A percentile compares a stretch with the other conserved stretches of the same genome.
Evolutionary conservation across 2,888 invertebrate species (phyloP).

Genomic region (Pilophorus perplexus): DNA sequence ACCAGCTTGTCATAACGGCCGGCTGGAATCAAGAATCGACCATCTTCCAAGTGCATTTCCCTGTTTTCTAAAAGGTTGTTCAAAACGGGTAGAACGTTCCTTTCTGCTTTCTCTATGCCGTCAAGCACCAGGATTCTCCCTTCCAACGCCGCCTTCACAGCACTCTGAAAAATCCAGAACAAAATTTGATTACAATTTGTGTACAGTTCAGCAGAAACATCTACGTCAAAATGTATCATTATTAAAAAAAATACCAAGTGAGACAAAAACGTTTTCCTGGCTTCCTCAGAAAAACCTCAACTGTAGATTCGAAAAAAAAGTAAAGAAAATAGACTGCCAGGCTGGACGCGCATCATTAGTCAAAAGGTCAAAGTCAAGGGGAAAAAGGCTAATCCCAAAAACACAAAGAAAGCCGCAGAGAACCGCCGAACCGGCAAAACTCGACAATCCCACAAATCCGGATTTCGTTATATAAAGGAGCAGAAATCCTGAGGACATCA

Average conservation of each 20-base stretch:
- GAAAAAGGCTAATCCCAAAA: slow-evolving; percentile 6
- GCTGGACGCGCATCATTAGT: not conserved
- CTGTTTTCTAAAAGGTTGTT: slow-evolving; percentile 95
- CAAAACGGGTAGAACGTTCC: slow-evolving; percentile 92
- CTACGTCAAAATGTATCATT: too few species aligned
- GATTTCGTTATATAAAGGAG: slow-evolving; percentile 1
- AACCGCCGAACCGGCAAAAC: slow-evolving; percentile 7
- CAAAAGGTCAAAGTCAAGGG: slow-evolving; percentile 27
- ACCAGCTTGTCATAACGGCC: slow-evolving; percentile 84
- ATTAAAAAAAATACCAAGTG: too few species aligned
- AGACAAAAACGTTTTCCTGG: too few species aligned
- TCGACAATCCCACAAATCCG: not conserved
- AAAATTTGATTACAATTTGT: too few species aligned
- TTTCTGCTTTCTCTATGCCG: slow-evolving; percentile 95
- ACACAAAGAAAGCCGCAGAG: slow-evolving; percentile 29
- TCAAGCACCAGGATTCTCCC: slow-evolving; percentile 88
- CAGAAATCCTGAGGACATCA: not conserved
- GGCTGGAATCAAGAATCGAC: slow-evolving; percentile 86
- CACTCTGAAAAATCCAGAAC: slow-evolving; percentile 63
- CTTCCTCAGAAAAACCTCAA: not conserved
- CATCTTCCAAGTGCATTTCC: slow-evolving; percentile 98
- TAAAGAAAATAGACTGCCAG: not conserved
- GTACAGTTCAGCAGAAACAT: too few species aligned
- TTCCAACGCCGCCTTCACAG: slow-evolving; percentile 85
- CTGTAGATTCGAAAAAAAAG: too few species aligned